Conservation (phyloP, 2,797 vertebrate genomes). For the Semotilus atromaculatus region DNA sequence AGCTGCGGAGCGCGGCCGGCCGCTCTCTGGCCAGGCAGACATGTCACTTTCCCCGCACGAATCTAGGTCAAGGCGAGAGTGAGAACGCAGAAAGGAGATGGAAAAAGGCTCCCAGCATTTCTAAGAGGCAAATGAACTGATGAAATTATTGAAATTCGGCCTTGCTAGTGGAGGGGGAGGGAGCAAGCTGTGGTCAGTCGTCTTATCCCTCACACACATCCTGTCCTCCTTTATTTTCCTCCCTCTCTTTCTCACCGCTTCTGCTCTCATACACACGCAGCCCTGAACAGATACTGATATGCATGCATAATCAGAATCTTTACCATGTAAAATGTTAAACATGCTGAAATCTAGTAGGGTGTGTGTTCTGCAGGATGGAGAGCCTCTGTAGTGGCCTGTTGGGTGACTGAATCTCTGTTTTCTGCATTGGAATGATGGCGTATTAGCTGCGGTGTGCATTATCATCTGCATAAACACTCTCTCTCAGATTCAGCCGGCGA, state of each 20-base stretch:
- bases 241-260: not conserved
- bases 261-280: slow-evolving; percentile 1
- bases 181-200: slow-evolving; percentile 70
- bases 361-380: slow-evolving; percentile 63
- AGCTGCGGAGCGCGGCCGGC: slow-evolving; percentile 66
- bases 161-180: slow-evolving; percentile 55
- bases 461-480: slow-evolving; percentile 67
- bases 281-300: slow-evolving; percentile 56
- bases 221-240: slow-evolving; percentile 15
- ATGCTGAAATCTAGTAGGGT: slow-evolving; percentile 44
- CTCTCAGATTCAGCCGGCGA: slow-evolving; percentile 37
- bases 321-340: slow-evolving; percentile 54
- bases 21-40: slow-evolving; percentile 80
- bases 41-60: slow-evolving; percentile 79
- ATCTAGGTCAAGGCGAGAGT: slow-evolving; percentile 84
- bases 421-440: slow-evolving; percentile 70
- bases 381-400: slow-evolving; percentile 65
- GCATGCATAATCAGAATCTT: slow-evolving; percentile 62
- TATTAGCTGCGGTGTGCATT: slow-evolving; percentile 71
- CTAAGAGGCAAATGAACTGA: slow-evolving; percentile 76
- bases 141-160: slow-evolving; percentile 75
- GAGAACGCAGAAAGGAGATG: slow-evolving; percentile 51
- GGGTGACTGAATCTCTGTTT: slow-evolving; percentile 65
- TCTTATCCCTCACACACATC: slow-evolving; percentile 66
- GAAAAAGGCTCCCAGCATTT: slow-evolving; percentile 69